Base-by-base conservation (phyloP, 2,888 invertebrate species). In the Spodoptera littoralis region DNA sequence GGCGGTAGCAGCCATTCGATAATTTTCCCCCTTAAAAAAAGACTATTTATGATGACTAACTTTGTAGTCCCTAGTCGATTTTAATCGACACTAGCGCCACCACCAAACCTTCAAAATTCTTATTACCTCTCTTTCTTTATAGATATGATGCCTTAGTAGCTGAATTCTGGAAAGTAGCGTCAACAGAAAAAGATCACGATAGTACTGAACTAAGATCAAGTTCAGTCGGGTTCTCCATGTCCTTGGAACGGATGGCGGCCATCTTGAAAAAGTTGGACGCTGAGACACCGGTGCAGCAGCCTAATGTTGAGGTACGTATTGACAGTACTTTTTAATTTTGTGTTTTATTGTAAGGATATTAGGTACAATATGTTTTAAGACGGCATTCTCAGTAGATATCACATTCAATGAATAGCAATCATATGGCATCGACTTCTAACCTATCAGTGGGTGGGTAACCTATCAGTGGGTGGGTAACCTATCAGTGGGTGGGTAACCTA, bases 161-260 rank as follows among this genome's bases (percentile, higher is more conserved):
- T 57, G 96, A 96, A 56, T 97, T 97, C 82, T 96, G 97, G 91
- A 96, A 95, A 71, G 91, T 94, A 5, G 88, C 91, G 0, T 84
- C 87, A 1, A 88, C 89, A 0, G 88, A 88, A 55, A 92, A 89
- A 24, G 91, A 91, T 24, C 83, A 88, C 9, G 87, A 88, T 27
- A 85, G 82, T 36, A 75, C 84, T 0, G 88, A 89, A 4, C 68
- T 90, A 2, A 87, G 85, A 13, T 84, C 88, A 6, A 85, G 84
- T 22, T 98, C 97, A 0, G 97, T 97, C 0, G 98, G 99, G 0
- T 96, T 98, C 73, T 98, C 98, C 4, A 96, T 99, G 83, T 97
- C 97, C 0, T 88, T 98, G 65, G 98, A 99, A 81, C 96, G 97
- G 81, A 94, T 98, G 77, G 96, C 81, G 77, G 94, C 79, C 88